phyloP scores from a whole-genome alignment of 2,888 invertebrate genomes.

The Melinaea menophilus region DNA sequence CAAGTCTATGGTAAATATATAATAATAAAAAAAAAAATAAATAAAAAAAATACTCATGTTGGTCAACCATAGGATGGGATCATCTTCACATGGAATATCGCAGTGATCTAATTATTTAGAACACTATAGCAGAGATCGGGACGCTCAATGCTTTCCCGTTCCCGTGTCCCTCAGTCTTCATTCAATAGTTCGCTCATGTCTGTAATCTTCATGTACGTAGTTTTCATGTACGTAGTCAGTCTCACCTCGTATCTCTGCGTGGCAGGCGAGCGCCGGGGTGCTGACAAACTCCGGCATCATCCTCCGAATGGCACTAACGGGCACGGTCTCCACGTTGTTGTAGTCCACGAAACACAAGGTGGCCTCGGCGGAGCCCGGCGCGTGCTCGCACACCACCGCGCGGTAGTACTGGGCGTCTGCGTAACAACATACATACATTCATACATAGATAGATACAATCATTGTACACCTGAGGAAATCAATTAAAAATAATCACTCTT shows the following conservation, averaged over 20 bases:
- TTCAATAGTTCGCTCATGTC: too few relatives aligned
- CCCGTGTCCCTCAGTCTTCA: too few relatives aligned
- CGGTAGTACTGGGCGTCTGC: conserved; percentile 59
- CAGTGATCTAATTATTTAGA: too few relatives aligned
- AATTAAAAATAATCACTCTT: too few relatives aligned
- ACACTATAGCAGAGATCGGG: too few relatives aligned
- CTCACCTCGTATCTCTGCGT: conserved; percentile 46
- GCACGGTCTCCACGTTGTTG: conserved; percentile 47
- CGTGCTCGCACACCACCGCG: conserved; percentile 49
- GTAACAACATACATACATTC: neutral
- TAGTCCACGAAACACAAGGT: conserved; percentile 52
- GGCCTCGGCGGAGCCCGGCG: conserved; percentile 42
- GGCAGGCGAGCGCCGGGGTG: conserved; percentile 44
- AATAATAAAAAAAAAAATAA: too few relatives aligned
- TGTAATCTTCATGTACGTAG: too few relatives aligned
- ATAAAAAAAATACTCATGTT: neutral
- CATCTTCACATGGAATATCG: too few relatives aligned
- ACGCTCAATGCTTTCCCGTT: too few relatives aligned
- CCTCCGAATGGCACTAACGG: conserved; percentile 47
- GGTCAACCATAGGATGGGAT: too few relatives aligned
- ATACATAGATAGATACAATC: neutral
- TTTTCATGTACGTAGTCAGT: neutral
- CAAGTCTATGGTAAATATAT: too few relatives aligned
- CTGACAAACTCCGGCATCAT: conserved; percentile 57
- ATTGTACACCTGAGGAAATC: neutral